Evolutionary conservation across 2,797 vertebrate genomes (phyloP).

Genomic region (Platyrinchus mystaceus): DNA sequence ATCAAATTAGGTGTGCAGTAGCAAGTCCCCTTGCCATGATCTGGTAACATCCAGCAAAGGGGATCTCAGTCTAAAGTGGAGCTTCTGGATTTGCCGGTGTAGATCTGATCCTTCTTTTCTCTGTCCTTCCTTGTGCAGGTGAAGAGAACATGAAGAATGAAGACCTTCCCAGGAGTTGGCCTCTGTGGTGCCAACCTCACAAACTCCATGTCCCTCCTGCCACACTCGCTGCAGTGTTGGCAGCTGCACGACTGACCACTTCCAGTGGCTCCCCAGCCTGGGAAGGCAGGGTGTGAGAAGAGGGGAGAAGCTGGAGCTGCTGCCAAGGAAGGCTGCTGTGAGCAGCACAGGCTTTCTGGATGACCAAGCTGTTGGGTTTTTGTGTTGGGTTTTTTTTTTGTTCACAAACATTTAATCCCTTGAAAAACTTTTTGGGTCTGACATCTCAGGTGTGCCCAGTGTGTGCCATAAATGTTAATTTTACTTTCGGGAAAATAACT

Average conservation of each 20-base stretch:
- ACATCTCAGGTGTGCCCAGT: background rate
- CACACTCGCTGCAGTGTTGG: constrained; percentile 54
- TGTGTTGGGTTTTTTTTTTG: background rate
- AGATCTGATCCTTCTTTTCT: background rate
- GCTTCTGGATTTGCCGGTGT: background rate
- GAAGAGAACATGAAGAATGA: constrained; percentile 30
- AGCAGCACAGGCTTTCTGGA: background rate
- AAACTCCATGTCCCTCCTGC: constrained; percentile 63
- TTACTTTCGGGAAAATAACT: background rate
- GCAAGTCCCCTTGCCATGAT: background rate
- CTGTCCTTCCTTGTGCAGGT: constrained; percentile 52
- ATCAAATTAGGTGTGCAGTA: background rate
- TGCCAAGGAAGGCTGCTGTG: background rate
- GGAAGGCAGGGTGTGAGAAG: constrained; percentile 10
- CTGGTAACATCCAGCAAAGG: background rate
- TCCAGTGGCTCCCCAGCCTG: constrained; percentile 59
- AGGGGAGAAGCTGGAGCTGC: background rate
- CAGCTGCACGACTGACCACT: constrained; percentile 65
- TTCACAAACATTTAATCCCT: background rate
- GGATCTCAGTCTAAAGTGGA: background rate
- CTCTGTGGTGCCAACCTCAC: background rate
- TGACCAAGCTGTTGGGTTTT: background rate
- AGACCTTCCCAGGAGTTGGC: background rate
- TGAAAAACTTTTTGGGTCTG: background rate
- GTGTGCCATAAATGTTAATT: background rate